Evolutionary conservation across 2,113 vertebrate genomes (phyloP), one percentile per base, ranked within the genome.

Genomic region (Ibidorhyncha struthersii): DNA sequence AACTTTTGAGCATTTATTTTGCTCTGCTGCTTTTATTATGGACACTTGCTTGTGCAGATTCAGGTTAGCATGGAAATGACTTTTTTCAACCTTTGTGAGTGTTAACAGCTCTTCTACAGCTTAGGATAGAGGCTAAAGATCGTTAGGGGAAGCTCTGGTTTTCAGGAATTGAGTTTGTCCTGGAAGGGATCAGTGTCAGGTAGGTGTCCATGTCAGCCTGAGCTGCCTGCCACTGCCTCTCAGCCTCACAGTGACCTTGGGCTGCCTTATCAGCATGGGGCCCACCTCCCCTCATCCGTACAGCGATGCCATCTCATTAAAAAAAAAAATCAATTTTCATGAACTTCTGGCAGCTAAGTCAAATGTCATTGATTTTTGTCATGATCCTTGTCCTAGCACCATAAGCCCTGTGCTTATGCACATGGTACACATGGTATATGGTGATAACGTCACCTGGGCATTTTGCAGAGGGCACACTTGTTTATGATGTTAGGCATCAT

Each of bases 401-500:
- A 7, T 47, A 23, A 74, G 41, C 38, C 29, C 12, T 47, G 53
- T 6, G 3, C 61, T 40, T 40, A 40, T 11, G 25, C 26, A 20
- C 38, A 20, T 29, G 26, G 38, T 19, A 9, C 40, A 14, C 16
- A 7, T 14, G 43, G 12, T 20, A 12, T 5, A 3, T 25, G 19
- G 38, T 8, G 29, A 27, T 41, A 7, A 7, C 1, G 4, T 67
- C 52, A n/a, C 50, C 65, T 52, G 41, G 41, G 16, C 41, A 5
- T 49, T 88, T 61, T 55, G 32, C 14, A 2, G 2, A 6, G 45
- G 14, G 8, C 47, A 12, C 4, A 0, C 13, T 41, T 2, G 1
- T 14, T 73, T 63, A 7, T 2, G 2, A 22, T 32, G 29, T 19
- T 41, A 4, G 36, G 29, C 18, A 2, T 30, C 4, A 0, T 2